These are phyloP conservation scores for Acanthopleura granulata DNA, from an alignment of 2,888 invertebrate genomes.

Conservation along the genomic window DNA sequence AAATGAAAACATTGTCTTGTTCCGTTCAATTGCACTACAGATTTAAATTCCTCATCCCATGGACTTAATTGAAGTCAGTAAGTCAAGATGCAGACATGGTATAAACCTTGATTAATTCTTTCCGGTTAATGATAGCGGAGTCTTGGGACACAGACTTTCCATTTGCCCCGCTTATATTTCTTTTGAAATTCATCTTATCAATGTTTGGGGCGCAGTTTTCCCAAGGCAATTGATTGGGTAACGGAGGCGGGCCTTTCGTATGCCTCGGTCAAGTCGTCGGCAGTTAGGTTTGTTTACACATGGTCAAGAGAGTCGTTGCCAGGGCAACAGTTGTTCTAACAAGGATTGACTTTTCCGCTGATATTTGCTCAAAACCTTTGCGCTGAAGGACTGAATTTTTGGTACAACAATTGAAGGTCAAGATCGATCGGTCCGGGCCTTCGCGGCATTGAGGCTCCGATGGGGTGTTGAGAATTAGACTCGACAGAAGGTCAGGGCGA, in stretches of 20 bases:
- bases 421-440: conserved; percentile 4
- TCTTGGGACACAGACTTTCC: not conserved
- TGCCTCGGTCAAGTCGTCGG: conserved; percentile 1
- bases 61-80: not conserved
- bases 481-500: no score
- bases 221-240: not conserved
- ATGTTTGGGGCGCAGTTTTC: not conserved
- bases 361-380: conserved; percentile 15
- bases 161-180: not conserved
- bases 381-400: conserved; percentile 17
- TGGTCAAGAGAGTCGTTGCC: conserved; percentile 15
- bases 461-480: not conserved
- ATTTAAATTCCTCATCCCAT: not conserved
- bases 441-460: not conserved
- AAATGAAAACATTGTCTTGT: not conserved
- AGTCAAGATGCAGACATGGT: not conserved
- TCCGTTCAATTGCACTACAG: not conserved
- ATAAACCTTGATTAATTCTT: not conserved
- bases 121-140: not conserved
- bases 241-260: not conserved
- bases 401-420: conserved; percentile 17
- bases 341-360: conserved; percentile 20
- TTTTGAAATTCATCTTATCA: not conserved
- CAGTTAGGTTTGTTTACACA: conserved; percentile 10
- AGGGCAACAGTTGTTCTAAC: conserved; percentile 17